These are phyloP conservation scores for Andrena marginata DNA, from an alignment of 2,888 invertebrate species.

Conservation along the genomic window DNA sequence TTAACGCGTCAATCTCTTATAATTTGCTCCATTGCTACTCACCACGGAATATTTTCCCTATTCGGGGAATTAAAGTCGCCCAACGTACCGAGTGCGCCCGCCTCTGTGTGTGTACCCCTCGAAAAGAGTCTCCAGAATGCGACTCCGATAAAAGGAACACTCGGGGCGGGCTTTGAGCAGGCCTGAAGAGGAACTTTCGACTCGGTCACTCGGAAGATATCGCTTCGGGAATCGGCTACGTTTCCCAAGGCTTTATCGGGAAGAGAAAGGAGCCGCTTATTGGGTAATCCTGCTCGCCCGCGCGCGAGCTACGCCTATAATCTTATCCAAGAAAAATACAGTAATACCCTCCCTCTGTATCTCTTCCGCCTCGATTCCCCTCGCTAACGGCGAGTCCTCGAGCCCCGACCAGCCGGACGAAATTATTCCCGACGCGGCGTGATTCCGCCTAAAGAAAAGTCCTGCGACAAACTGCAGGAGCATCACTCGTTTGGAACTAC, in stretches of 20 bases:
- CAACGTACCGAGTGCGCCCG: neutral
- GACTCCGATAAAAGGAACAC: slow-evolving; percentile 68
- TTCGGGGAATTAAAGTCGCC: slow-evolving; percentile 22
- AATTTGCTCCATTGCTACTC: neutral
- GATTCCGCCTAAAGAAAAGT: neutral
- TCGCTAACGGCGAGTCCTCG: neutral
- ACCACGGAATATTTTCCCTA: neutral
- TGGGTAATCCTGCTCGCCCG: slow-evolving; percentile 62
- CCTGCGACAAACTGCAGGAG: no score
- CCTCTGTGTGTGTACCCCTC: slow-evolving; percentile 18
- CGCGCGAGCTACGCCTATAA: slow-evolving; percentile 63
- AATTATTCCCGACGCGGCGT: slow-evolving; percentile 12
- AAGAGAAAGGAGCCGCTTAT: slow-evolving; percentile 61
- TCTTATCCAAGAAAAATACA: slow-evolving; percentile 64
- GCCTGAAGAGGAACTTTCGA: slow-evolving; percentile 52
- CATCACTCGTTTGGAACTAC: slow-evolving; percentile 2
- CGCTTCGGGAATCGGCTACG: slow-evolving; percentile 57
- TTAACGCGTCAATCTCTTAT: no score
- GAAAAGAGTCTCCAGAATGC: slow-evolving; percentile 59
- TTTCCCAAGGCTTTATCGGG: slow-evolving; percentile 57
- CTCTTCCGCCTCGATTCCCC: slow-evolving; percentile 21
- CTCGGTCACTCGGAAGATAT: slow-evolving; percentile 70
- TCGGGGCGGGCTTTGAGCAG: slow-evolving; percentile 49
- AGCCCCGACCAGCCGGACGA: neutral
- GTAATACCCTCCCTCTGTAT: slow-evolving; percentile 40